Evolutionary conservation across 2,888 invertebrate genomes (phyloP).

Genomic region (Campopleginae sp.): DNA sequence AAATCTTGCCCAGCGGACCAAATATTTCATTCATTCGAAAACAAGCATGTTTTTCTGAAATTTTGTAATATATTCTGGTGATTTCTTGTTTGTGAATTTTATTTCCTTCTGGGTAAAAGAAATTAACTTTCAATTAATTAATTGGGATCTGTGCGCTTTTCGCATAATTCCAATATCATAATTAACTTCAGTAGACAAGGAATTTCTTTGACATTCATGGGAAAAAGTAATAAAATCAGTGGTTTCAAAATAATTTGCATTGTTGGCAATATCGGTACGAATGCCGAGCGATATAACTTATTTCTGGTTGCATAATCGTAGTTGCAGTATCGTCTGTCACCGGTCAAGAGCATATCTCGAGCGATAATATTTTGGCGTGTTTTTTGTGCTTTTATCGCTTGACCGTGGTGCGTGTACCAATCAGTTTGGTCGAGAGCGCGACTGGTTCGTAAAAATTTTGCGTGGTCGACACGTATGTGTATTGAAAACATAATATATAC

Average conservation of each 20-base stretch:
- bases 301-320: not conserved
- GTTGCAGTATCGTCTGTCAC: not conserved
- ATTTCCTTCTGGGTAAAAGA: no score
- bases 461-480: not conserved
- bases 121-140: no score
- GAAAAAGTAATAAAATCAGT: not conserved
- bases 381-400: conserved; percentile 48
- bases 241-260: not conserved
- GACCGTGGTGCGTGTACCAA: conserved; percentile 19
- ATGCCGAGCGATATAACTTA: not conserved
- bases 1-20: no score
- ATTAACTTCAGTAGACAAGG: no score
- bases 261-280: not conserved
- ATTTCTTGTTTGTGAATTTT: no score
- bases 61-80: no score
- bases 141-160: no score
- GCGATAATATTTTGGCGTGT: not conserved
- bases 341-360: not conserved
- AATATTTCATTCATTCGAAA: no score
- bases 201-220: no score
- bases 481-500: not conserved
- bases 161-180: no score
- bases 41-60: no score
- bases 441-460: not conserved
- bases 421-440: not conserved